These are phyloP conservation scores for Cartodere bifasciata DNA, from an alignment of 2,888 invertebrate species.

Conservation along the genomic window DNA sequence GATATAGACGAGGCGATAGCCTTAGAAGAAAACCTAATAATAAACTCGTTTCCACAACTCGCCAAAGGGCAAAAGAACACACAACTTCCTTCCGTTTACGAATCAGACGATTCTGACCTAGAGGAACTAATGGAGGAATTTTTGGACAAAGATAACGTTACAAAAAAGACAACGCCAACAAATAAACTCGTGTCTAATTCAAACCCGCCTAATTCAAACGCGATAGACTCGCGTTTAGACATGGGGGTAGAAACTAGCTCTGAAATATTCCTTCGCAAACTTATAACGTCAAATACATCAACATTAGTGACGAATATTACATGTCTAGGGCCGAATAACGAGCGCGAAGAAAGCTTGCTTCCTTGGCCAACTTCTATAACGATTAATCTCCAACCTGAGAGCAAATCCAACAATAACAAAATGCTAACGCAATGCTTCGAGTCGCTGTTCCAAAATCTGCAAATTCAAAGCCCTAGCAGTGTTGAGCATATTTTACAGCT, in stretches of 20 bases:
- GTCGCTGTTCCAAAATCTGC: conserved; percentile 52
- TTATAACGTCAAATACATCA: conserved; percentile 26
- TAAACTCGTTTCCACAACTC: conserved; percentile 14
- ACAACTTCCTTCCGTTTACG: conserved; percentile 54
- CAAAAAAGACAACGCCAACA: conserved; percentile 15
- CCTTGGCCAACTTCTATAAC: conserved; percentile 32
- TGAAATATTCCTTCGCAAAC: conserved; percentile 59
- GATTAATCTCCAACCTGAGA: conserved; percentile 34
- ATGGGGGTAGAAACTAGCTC: conserved; percentile 65
- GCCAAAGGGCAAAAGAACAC: conserved; percentile 28
- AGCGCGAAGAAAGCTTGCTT: conserved; percentile 32
- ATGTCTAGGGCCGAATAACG: conserved; percentile 24
- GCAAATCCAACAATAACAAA: conserved; percentile 34
- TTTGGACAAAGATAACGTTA: conserved; percentile 34
- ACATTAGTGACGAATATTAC: conserved; percentile 27
- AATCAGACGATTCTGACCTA: conserved; percentile 71
- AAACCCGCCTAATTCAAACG: conserved; percentile 45
- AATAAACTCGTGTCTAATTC: conserved; percentile 16
- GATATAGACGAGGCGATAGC: conserved; percentile 2
- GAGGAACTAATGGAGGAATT: conserved; percentile 66
- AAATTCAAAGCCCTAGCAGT: conserved; percentile 57
- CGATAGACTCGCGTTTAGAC: conserved; percentile 67
- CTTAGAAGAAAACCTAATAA: conserved; percentile 4
- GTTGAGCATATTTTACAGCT: conserved; percentile 75
- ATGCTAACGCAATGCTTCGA: conserved; percentile 61